Evolutionary conservation across 2,888 invertebrate species (phyloP).

Genomic region (Pemphredon lugubris): DNA sequence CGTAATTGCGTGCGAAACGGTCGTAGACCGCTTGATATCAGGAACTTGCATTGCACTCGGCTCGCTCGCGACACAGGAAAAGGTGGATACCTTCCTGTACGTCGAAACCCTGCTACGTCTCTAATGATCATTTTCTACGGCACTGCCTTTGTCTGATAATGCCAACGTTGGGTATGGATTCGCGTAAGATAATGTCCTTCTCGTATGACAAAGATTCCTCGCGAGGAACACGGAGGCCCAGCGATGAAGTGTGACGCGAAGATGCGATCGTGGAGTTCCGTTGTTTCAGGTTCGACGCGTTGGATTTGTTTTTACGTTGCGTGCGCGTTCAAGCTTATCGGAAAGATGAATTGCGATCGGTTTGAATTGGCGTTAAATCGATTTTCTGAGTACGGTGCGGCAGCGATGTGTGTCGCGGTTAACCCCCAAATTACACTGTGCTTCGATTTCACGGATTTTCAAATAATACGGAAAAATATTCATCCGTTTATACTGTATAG

Average conservation of each 20-base stretch:
- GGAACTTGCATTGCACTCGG: conserved; percentile 32
- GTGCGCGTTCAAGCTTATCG: too few species aligned
- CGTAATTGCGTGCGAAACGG: conserved; percentile 53
- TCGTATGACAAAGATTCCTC: conserved; percentile 38
- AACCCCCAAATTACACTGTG: too few species aligned
- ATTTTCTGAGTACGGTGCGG: too few species aligned
- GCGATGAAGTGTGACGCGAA: conserved; percentile 8
- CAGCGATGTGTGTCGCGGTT: too few species aligned
- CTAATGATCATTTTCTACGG: conserved; percentile 44
- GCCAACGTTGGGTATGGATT: conserved; percentile 45
- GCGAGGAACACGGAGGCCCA: background rate
- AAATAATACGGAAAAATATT: too few species aligned
- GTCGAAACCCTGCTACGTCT: conserved; percentile 31
- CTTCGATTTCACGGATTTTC: too few species aligned
- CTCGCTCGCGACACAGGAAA: conserved; percentile 48
- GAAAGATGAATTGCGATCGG: background rate
- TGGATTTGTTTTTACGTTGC: too few species aligned
- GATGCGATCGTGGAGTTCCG: background rate
- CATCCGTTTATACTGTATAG: too few species aligned
- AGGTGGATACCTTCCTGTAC: conserved; percentile 48
- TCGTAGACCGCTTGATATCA: conserved; percentile 31
- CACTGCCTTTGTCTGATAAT: conserved; percentile 48
- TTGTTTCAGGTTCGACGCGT: too few species aligned
- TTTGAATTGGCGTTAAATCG: too few species aligned
- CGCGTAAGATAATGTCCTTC: conserved; percentile 50